Base-by-base conservation (phyloP, 2,113 vertebrate genomes). In the Piprites chloris region DNA sequence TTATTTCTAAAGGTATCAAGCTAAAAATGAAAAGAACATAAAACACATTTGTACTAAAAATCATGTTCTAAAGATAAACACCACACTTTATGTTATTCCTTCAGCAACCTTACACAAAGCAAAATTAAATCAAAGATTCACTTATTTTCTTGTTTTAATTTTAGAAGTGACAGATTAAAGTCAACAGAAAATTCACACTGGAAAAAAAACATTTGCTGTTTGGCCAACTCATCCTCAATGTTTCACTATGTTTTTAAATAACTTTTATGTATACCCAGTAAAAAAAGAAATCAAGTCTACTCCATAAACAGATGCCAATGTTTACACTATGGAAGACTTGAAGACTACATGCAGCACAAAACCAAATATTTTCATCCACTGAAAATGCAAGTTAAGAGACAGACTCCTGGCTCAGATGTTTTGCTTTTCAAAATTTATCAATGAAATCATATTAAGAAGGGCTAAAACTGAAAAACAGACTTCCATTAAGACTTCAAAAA, bases 1-100 rank as follows among this genome's bases (percentile, higher is more conserved):
- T 97, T 98, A 90, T 97, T 98, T 94, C 92, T 98, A 66, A 99
- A 96, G 28, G 97, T 98, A 71, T 98, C 98, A 97, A 98, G 98
- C 99, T 99, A 91, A 49, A 79, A 94, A 97, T n/a, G 35, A 89
- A 77, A 97, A 95, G 58, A 72, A 97, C 67, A 97, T 16, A 82
- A 69, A 96, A 94, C 63, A 79, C 21, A 68, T 35, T 96, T 90
- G 55, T 74, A 95, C 46, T 69, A 76, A 83, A 85, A 75, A 35
- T 33, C 33, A 81, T 5, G 13, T 83, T 71, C 69, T 49, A 61
- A 86, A 32, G 53, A 93, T 63, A 90, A 89, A 79, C 56, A 85
- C 10, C 52, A 20, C 50, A 91, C 8, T 77, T 69, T 6, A 73
- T 14, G 30, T 66, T n/a, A 63, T 28, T 81, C 50, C 9, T 87